phyloP scores from a whole-genome alignment of 2,797 vertebrate species.

The Aratinga solstitialis region DNA sequence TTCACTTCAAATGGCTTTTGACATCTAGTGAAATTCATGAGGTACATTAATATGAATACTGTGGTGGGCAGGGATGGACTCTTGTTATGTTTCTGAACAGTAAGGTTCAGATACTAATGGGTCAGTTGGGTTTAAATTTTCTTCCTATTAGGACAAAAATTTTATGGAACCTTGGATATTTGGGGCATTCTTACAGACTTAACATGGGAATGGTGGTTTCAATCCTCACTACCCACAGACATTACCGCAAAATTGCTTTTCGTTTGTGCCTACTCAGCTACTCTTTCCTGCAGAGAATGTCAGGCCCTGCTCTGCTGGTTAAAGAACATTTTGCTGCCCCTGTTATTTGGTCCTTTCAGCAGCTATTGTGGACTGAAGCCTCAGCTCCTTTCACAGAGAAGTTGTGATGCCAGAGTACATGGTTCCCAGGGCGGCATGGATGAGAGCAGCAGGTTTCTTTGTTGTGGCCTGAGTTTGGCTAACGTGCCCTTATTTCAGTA shows the following conservation, averaged over 20 bases:
- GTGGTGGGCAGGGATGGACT: not conserved
- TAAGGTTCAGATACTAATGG: not conserved
- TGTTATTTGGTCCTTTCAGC: conserved; percentile 38
- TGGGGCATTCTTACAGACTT: not conserved
- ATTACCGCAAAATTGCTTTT: not conserved
- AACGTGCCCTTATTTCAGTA: not conserved
- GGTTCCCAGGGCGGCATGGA: not conserved
- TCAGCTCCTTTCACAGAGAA: conserved; percentile 23
- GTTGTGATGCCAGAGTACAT: not conserved
- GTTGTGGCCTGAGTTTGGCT: not conserved
- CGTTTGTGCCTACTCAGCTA: not conserved
- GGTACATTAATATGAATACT: not conserved
- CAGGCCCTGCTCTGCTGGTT: conserved; percentile 38
- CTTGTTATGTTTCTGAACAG: not conserved
- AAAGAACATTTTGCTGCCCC: conserved; percentile 53
- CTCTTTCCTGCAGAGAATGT: conserved; percentile 35
- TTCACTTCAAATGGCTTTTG: not conserved
- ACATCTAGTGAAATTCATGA: not conserved
- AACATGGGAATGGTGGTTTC: not conserved
- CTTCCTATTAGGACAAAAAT: not conserved
- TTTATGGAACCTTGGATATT: not conserved
- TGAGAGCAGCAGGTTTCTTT: conserved; percentile 13
- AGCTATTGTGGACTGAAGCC: conserved; percentile 34
- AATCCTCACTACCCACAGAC: not conserved
- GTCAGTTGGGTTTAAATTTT: not conserved